phyloP scores from a whole-genome alignment of 2,797 vertebrate genomes.

The Sylvia borin region DNA sequence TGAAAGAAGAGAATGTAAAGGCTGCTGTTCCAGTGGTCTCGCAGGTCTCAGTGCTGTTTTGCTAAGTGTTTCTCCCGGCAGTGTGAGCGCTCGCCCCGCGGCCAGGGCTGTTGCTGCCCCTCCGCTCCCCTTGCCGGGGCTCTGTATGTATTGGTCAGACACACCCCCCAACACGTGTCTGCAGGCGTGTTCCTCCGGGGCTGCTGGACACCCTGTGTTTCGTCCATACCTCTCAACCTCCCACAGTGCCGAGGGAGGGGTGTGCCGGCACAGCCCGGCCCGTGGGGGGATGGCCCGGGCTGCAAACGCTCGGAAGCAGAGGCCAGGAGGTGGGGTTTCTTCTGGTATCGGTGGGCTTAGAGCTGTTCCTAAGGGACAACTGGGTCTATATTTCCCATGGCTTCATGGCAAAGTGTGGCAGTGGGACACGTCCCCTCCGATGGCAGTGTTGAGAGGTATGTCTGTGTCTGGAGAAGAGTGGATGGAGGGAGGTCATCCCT shows the following conservation, averaged over 20 bases:
- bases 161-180: not conserved
- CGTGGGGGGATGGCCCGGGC: not conserved
- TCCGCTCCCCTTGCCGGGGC: slow-evolving; percentile 20
- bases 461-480: slow-evolving; percentile 40
- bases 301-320: not conserved
- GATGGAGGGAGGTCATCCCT: slow-evolving; percentile 14
- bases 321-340: not conserved
- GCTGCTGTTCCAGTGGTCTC: slow-evolving; percentile 70
- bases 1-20: slow-evolving; percentile 72
- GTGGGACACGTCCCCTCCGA: slow-evolving; percentile 20
- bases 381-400: not conserved
- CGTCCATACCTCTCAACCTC: slow-evolving; percentile 76
- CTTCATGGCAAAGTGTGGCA: not conserved
- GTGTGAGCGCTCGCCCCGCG: slow-evolving; percentile 13
- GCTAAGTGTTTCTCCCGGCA: slow-evolving; percentile 56
- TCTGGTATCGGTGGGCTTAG: not conserved
- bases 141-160: slow-evolving; percentile 6
- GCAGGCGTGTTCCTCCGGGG: slow-evolving; percentile 36
- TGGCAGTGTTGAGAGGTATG: slow-evolving; percentile 78
- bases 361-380: not conserved
- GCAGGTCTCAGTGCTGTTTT: slow-evolving; percentile 78
- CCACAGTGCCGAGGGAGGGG: slow-evolving; percentile 12
- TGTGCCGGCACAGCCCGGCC: not conserved
- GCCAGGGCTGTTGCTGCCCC: slow-evolving; percentile 58
- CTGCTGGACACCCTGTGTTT: slow-evolving; percentile 47